Evolutionary conservation across 2,888 invertebrate genomes (phyloP).

Genomic region (Tupiocoris notatus): DNA sequence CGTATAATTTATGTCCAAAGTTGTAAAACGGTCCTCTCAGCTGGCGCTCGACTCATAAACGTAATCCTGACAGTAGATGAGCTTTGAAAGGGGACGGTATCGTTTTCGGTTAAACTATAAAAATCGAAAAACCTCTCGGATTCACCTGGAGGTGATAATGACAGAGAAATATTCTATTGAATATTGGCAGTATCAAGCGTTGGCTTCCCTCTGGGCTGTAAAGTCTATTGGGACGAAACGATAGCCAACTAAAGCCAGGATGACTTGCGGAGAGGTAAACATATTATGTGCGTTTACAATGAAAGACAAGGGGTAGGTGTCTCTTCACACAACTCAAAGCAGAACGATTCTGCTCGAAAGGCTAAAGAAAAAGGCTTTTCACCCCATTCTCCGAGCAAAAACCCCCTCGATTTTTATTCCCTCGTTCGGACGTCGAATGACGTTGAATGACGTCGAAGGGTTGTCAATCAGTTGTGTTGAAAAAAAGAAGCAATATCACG

Average conservation of each 20-base stretch:
- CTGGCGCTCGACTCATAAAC: neutral
- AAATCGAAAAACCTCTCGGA: neutral
- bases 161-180: neutral
- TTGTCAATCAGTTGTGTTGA: neutral
- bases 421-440: neutral
- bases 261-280: neutral
- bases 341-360: neutral
- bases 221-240: neutral
- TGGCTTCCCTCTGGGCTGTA: neutral
- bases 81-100: neutral
- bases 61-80: neutral
- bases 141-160: neutral
- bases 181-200: neutral
- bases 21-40: slow-evolving; percentile 13
- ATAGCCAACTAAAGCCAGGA: neutral
- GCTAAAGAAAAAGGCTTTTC: neutral
- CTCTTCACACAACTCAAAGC: neutral
- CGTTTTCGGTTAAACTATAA: neutral
- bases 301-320: neutral
- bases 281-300: neutral
- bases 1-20: slow-evolving; percentile 37
- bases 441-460: neutral
- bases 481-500: neutral
- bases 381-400: neutral
- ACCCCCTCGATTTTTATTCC: neutral